phyloP scores from a whole-genome alignment of 2,888 invertebrate species.

The Limenitis camilla region DNA sequence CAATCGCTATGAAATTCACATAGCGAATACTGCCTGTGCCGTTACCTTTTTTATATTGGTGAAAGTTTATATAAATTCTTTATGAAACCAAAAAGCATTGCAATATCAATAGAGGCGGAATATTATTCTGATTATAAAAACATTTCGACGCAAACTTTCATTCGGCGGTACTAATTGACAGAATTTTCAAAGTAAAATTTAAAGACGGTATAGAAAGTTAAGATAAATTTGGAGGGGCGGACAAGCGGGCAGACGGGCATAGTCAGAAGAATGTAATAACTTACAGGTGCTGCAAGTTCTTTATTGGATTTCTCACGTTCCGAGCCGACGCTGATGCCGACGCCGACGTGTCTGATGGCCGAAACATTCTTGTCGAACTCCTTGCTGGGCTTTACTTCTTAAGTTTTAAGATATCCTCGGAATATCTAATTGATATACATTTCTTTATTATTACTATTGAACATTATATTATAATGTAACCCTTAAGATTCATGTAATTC shows the following conservation, averaged over 20 bases:
- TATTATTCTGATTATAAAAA: conserved; percentile 41
- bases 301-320: conserved; percentile 74
- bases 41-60: conserved; percentile 9
- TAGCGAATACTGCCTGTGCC: neutral
- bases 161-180: conserved; percentile 60
- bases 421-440: conserved; percentile 21
- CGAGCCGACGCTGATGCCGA: conserved; percentile 37
- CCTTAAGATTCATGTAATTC: too few species aligned
- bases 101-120: conserved; percentile 21
- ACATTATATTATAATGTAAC: too few species aligned
- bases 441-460: too few species aligned
- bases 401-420: conserved; percentile 37
- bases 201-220: conserved; percentile 64
- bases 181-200: conserved; percentile 67
- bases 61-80: conserved; percentile 20
- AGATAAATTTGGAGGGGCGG: conserved; percentile 50
- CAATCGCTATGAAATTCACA: too few species aligned
- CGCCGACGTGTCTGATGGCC: conserved; percentile 68
- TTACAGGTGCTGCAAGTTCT: conserved; percentile 69
- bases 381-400: conserved; percentile 61
- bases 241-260: conserved; percentile 37
- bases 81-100: conserved; percentile 14
- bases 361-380: conserved; percentile 69
- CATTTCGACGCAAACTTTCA: conserved; percentile 48
- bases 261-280: conserved; percentile 72